These are phyloP conservation scores for Chirona hameri DNA, from an alignment of 2,888 invertebrate species.

Conservation along the genomic window DNA sequence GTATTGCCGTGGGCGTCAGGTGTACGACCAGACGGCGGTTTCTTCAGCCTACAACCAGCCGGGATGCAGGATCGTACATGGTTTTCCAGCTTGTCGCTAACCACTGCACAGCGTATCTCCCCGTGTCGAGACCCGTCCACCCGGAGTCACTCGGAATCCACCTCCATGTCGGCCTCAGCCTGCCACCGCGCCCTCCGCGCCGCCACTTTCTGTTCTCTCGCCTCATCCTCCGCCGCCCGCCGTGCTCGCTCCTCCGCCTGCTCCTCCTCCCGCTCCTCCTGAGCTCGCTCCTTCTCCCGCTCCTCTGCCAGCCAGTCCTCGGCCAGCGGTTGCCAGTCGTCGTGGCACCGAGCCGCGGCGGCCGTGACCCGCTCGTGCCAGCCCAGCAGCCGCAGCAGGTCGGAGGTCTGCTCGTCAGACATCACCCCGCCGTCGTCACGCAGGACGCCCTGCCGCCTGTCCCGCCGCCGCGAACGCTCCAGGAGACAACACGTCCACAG, in stretches of 20 bases:
- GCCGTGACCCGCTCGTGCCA: background rate
- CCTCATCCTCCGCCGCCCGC: background rate
- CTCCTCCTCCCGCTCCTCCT: too few relatives aligned
- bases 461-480: background rate
- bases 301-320: background rate
- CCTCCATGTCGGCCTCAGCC: background rate
- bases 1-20: too few relatives aligned
- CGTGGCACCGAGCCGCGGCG: background rate
- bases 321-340: background rate
- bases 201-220: background rate
- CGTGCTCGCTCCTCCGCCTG: too few relatives aligned
- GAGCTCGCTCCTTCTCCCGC: too few relatives aligned
- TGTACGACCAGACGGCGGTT: too few relatives aligned
- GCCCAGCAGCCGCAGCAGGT: background rate
- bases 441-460: background rate
- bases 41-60: too few relatives aligned
- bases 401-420: background rate
- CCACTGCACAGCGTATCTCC: too few relatives aligned
- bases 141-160: too few relatives aligned
- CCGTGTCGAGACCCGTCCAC: too few relatives aligned
- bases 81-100: too few relatives aligned
- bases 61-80: too few relatives aligned
- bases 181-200: background rate
- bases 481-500: conserved; percentile 28
- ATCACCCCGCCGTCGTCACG: background rate